Percentiles rank a stretch among this genome's conserved stretches.
Evolutionary conservation across 1,140 invertebrate genomes (phyloP).

Genomic region (Drosophila kepulauana): DNA sequence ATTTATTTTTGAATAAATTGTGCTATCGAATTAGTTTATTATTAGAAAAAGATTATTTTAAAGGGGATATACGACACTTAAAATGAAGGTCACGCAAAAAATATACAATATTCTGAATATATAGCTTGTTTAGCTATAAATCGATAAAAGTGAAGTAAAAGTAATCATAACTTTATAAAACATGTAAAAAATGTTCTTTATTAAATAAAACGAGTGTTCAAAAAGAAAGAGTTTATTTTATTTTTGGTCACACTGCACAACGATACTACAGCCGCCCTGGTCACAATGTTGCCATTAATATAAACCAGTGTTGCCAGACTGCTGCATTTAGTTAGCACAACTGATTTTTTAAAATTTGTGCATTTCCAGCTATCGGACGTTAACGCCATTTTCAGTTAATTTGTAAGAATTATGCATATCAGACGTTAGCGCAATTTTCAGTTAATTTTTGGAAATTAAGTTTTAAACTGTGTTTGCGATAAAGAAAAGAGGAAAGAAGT

Average conservation of each 20-base stretch:
- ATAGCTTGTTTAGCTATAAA: too few relatives aligned
- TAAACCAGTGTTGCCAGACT: constrained; percentile 6
- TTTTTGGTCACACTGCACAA: not conserved
- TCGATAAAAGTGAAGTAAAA: too few relatives aligned
- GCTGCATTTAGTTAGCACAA: not conserved
- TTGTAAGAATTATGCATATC: not conserved
- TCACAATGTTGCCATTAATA: not conserved
- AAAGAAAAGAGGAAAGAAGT: not conserved
- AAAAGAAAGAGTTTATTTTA: too few relatives aligned
- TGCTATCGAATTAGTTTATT: too few relatives aligned
- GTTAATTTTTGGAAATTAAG: not conserved
- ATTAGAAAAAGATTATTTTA: too few relatives aligned
- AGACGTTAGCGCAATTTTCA: not conserved
- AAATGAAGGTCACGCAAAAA: too few relatives aligned
- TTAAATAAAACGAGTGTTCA: too few relatives aligned
- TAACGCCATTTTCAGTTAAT: not conserved
- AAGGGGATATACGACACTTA: too few relatives aligned
- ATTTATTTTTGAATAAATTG: too few relatives aligned
- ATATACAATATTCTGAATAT: too few relatives aligned
- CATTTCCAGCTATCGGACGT: not conserved
- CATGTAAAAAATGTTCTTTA: too few relatives aligned
- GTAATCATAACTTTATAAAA: too few relatives aligned
- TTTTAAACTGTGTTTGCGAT: not conserved
- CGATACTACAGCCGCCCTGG: not conserved
- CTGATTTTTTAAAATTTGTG: not conserved